Percentiles rank a stretch among this genome's conserved stretches.
Evolutionary conservation across 2,797 vertebrate species (phyloP).

Genomic region (Ptychadena robeensis): DNA sequence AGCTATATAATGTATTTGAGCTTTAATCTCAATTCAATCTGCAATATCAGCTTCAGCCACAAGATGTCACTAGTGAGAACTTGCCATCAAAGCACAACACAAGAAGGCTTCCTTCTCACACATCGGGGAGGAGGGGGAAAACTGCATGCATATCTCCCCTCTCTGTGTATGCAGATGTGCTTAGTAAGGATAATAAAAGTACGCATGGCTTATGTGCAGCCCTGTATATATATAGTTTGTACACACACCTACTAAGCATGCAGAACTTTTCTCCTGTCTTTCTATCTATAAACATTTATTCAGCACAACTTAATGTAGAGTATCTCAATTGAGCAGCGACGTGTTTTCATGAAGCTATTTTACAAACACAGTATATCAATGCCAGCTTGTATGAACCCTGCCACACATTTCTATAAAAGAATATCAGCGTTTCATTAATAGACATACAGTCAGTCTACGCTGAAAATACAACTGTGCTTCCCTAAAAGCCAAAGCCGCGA

Average conservation of each 20-base stretch:
- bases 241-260: not conserved
- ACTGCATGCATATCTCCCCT: too few species aligned
- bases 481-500: not conserved
- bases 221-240: too few species aligned
- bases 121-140: too few species aligned
- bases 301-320: not conserved
- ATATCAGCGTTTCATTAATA: not conserved
- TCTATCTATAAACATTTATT: not conserved
- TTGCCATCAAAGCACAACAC: too few species aligned
- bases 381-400: not conserved
- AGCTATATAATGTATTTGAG: too few species aligned
- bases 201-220: too few species aligned
- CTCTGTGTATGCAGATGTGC: too few species aligned
- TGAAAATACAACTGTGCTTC: not conserved
- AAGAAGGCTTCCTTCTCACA: too few species aligned
- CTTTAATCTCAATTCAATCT: too few species aligned
- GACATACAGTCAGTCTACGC: not conserved
- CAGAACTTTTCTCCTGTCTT: not conserved
- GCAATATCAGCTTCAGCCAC: too few species aligned
- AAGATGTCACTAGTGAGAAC: too few species aligned
- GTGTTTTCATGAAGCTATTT: not conserved
- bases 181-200: too few species aligned
- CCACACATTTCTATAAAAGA: not conserved
- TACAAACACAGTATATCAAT: slow-evolving; percentile 7
- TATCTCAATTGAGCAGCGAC: not conserved